Base-by-base conservation (phyloP, 37 sponge, comb jelly and placozoan genomes). In the Halichondria panicea region DNA sequence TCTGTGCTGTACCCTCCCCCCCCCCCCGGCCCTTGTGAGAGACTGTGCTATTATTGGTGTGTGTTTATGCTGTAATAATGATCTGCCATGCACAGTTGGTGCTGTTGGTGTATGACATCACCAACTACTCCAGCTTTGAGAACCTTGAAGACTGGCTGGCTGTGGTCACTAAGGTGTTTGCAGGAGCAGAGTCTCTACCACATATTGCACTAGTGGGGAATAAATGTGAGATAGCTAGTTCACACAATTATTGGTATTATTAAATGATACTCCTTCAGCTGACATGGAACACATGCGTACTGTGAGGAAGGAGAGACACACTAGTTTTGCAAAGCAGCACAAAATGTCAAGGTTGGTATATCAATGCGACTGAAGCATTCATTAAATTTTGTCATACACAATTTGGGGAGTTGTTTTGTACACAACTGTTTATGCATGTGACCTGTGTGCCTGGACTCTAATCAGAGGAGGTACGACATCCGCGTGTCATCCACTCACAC, bases 41-140 rank as follows among this genome's bases (percentile, higher is more conserved):
- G 13, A 48, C 52, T 15, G 52, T 48, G 31, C 22, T 35, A 21
- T 48, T 52, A 34, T 18, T 55, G 28, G 76, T 67, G 35, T 43
- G 25, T 55, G 25, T 48, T 52, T 58, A 12, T 62, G 4, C 41
- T n/a, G n/a, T n/a, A n/a, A n/a, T n/a, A n/a, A n/a, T n/a, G n/a
- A n/a, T n/a, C n/a, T n/a, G n/a, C n/a, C n/a, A n/a, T 74, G 41
- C 33, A 24, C 70, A 96, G 94, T 79, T 72, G 2, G 85, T 95
- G 7, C 39, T 97, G 73, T 74, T 97, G 45, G 84, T 97, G 27
- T 97, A 97, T 72, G 98, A 97, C 69, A 86, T 97, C 40, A 97
- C 98, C 3, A 97, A 97, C 74, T 80, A 84, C 39, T 84, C 89
- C 21, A 95, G 91, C 59, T 97, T 97, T 92, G 93, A 88, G 36